phyloP scores from a whole-genome alignment of 2,888 invertebrate species.

The Caenorhabditis sulstoni region DNA sequence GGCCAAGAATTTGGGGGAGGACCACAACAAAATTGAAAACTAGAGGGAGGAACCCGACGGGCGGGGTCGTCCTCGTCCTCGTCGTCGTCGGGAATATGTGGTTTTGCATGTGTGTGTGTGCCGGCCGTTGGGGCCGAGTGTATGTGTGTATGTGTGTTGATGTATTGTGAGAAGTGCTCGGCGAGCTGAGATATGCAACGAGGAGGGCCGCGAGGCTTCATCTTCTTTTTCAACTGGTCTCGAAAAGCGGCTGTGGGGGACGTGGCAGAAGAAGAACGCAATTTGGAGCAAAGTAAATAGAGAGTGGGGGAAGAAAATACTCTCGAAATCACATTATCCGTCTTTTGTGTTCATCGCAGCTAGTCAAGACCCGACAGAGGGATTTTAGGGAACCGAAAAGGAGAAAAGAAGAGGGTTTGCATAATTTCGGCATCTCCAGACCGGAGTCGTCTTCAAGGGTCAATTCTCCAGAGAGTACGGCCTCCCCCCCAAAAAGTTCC shows the following conservation, averaged over 20 bases:
- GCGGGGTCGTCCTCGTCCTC: slow-evolving; percentile 1
- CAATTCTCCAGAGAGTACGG: slow-evolving; percentile 48
- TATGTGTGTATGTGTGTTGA: slow-evolving; percentile 31
- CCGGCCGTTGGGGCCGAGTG: slow-evolving; percentile 11
- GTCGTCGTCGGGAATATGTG: slow-evolving; percentile 14
- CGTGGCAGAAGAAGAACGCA: slow-evolving; percentile 20
- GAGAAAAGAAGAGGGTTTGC: slow-evolving; percentile 14
- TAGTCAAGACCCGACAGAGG: neutral
- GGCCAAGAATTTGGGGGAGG: neutral
- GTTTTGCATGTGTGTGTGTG: slow-evolving; percentile 29
- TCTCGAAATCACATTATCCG: slow-evolving; percentile 25
- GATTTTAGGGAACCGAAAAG: neutral
- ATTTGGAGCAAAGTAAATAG: slow-evolving; percentile 31
- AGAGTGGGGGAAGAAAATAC: slow-evolving; percentile 4
- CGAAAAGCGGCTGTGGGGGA: slow-evolving; percentile 1
- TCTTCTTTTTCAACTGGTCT: slow-evolving; percentile 47
- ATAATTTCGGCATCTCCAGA: slow-evolving; percentile 26
- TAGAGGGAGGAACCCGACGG: neutral
- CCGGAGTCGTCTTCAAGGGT: slow-evolving; percentile 21
- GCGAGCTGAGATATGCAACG: slow-evolving; percentile 42
- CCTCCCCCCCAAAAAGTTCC: slow-evolving; percentile 28
- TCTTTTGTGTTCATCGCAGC: neutral
- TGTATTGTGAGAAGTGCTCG: slow-evolving; percentile 48
- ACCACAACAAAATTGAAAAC: slow-evolving; percentile 3
- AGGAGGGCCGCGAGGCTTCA: slow-evolving; percentile 25